Evolutionary conservation across 92 coral and sea anemone genomes (phyloP).

Genomic region (Phymanthus crucifer): DNA sequence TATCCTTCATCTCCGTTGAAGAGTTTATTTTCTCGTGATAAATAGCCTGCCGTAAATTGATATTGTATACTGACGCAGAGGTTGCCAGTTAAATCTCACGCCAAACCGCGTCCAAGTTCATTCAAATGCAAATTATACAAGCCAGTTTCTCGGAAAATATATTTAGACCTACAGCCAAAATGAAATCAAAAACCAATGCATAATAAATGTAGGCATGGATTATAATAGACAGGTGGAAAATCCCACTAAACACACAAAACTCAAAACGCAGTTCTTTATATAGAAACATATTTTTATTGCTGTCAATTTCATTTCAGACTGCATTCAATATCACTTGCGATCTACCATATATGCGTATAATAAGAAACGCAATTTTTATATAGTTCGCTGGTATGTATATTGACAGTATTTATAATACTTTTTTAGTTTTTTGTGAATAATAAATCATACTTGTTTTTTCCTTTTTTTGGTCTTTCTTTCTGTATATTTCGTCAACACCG

Average conservation of each 20-base stretch:
- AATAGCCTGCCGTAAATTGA: too few relatives aligned
- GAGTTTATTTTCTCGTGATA: too few relatives aligned
- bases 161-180: neutral
- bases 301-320: constrained; percentile 10
- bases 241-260: constrained; percentile 14
- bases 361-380: neutral
- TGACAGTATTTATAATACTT: constrained; percentile 22
- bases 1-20: too few relatives aligned
- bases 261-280: constrained; percentile 1
- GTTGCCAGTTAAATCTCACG: too few relatives aligned
- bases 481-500: constrained; percentile 15
- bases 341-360: neutral
- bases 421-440: constrained; percentile 23
- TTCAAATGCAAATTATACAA: too few relatives aligned
- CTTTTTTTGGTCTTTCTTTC: constrained; percentile 51
- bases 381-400: neutral
- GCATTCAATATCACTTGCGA: constrained; percentile 7
- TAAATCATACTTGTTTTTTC: constrained; percentile 30
- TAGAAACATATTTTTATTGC: constrained; percentile 28
- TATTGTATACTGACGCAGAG: too few relatives aligned
- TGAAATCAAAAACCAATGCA: neutral
- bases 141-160: too few relatives aligned
- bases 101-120: too few relatives aligned
- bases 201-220: neutral
- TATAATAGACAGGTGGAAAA: constrained; percentile 22